Percentiles rank a stretch among this genome's conserved stretches.
phyloP scores from a whole-genome alignment of 1,140 invertebrate genomes.

The Trinorchestia longiramus region DNA sequence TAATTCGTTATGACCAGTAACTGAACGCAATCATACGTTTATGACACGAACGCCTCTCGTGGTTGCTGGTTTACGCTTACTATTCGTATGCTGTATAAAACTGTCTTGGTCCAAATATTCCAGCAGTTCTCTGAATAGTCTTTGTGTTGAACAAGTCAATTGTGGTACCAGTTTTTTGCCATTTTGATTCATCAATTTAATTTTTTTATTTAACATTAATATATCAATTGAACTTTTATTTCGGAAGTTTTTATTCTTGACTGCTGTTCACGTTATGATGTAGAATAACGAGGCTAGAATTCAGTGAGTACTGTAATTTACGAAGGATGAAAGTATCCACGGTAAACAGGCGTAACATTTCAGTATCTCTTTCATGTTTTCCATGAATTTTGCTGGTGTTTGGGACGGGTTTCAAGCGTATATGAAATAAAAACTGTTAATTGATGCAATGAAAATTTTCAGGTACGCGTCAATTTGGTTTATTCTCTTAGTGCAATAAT shows the following conservation, averaged over 20 bases:
- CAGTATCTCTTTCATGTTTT: not conserved
- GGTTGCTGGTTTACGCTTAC: too few relatives aligned
- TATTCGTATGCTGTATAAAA: too few relatives aligned
- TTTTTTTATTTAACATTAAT: not conserved
- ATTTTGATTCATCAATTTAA: not conserved
- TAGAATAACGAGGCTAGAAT: not conserved
- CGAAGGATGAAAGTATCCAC: not conserved
- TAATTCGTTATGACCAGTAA: too few relatives aligned
- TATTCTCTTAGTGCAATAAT: too few relatives aligned
- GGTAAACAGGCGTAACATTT: not conserved
- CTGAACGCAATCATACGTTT: too few relatives aligned
- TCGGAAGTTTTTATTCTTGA: not conserved
- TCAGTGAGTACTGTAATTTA: not conserved
- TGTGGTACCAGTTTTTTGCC: not conserved
- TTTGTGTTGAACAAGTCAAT: not conserved
- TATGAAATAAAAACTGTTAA: not conserved
- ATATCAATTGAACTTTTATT: not conserved
- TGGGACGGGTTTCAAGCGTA: not conserved
- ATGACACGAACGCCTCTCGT: too few relatives aligned
- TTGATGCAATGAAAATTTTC: too few relatives aligned
- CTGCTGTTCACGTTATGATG: not conserved
- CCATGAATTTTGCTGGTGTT: not conserved
- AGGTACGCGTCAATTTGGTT: too few relatives aligned
- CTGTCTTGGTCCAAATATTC: too few relatives aligned
- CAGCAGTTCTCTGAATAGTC: too few relatives aligned